Conservation (phyloP, 64 coral and sea anemone species). For the Trachythela sp. region DNA sequence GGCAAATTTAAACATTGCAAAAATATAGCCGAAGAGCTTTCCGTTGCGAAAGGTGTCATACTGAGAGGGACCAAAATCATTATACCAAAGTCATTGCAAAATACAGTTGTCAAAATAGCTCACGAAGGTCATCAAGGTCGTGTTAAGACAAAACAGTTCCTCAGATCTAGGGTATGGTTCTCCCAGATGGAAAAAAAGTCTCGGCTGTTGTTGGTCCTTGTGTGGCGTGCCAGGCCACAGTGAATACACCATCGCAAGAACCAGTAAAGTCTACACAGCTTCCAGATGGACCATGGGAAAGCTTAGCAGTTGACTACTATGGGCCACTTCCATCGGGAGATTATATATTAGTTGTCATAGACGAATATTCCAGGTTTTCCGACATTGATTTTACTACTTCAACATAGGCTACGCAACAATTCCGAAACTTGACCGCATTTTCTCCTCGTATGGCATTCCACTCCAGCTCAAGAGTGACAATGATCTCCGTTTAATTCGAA, state of each 20-base stretch:
- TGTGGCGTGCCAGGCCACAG: not conserved
- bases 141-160: not conserved
- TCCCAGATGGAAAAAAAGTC: not conserved
- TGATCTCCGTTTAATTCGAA: too few species aligned
- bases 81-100: not conserved
- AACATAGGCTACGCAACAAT: not conserved
- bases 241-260: not conserved
- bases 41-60: not conserved
- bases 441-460: too few species aligned
- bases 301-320: not conserved
- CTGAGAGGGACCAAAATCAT: not conserved
- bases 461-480: too few species aligned
- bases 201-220: not conserved
- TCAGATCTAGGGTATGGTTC: not conserved
- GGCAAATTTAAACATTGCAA: not conserved
- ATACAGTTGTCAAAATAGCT: not conserved
- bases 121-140: not conserved
- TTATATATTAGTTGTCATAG: not conserved
- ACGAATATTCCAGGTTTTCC: constrained; percentile 1
- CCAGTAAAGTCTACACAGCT: not conserved
- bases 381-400: not conserved
- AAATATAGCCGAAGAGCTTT: not conserved
- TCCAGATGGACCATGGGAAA: not conserved
- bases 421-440: not conserved
- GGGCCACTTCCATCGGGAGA: not conserved